A percentile compares a stretch with the other conserved stretches of the same genome.
Conservation (phyloP, 2,888 invertebrate genomes). For the Dysmachus trigonus region DNA sequence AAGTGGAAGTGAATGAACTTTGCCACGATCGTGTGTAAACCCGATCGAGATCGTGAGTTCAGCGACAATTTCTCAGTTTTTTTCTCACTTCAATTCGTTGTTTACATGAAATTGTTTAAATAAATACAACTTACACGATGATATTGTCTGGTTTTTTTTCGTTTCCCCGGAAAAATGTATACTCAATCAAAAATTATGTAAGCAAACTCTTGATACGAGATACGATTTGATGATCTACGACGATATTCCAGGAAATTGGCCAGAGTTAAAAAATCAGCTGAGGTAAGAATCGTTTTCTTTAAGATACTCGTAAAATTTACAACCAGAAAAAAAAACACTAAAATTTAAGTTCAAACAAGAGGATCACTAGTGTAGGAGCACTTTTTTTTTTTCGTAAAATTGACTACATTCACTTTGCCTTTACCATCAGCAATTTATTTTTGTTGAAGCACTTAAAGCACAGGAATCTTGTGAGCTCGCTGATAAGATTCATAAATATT, state of each 20-base stretch:
- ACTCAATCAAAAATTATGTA: not conserved
- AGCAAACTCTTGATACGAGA: not conserved
- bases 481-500: conserved; percentile 30
- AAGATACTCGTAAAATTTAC: no score
- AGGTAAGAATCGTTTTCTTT: not conserved
- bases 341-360: not conserved
- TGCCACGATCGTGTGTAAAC: conserved; percentile 12
- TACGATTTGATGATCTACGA: not conserved
- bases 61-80: not conserved
- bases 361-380: not conserved
- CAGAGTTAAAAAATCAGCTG: not conserved
- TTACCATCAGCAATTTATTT: not conserved
- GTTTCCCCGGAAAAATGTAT: not conserved
- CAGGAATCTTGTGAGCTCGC: not conserved
- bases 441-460: not conserved
- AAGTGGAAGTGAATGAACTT: conserved; percentile 32
- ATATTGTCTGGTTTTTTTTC: not conserved
- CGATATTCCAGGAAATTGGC: not conserved
- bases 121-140: conserved; percentile 28
- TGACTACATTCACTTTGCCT: not conserved
- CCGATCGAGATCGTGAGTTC: not conserved
- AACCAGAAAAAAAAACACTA: not conserved
- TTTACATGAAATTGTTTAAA: conserved; percentile 33
- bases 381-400: not conserved
- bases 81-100: not conserved